Evolutionary conservation across 2,888 invertebrate species (phyloP), one percentile per base, ranked within the genome.

Genomic region (Rhamphomyia laevipes): DNA sequence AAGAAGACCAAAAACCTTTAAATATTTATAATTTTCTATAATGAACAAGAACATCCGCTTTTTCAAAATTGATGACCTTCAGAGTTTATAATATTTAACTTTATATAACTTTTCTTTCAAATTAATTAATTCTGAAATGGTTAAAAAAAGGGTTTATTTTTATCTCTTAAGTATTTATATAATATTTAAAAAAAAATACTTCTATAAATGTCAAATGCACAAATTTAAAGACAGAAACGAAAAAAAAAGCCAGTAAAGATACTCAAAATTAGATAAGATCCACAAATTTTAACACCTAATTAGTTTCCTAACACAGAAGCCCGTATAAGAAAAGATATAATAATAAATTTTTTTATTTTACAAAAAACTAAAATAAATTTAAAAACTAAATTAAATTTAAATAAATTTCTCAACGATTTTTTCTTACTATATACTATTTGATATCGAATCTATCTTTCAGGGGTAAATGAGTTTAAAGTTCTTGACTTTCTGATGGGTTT

Each of bases 211-310:
- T 41, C 41, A 16, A 17, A 17, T 41, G 41, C 41, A 41, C 41
- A 15, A 18, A 10, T 6, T 37, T 15, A 6, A 37, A 37, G 15
- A 37, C 9, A 37, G 17, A 38, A 10, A 15, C n/a, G n/a, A 23
- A 41, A n/a, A 15, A 27, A 30, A 30, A 16, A 11, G 10, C 15
- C n/a, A 27, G 30, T 30, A 27, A 11, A 43, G 27, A 46, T 46
- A 46, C 49, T 43, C 30, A 37, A 46, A 49, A 49, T 46, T 46
- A 49, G 49, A 49, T 49, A 49, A 46, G 49, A 49, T 46, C 43
- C 49, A 43, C 43, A 49, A 49, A 40, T 21, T 35, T 49, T 49
- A 49, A 46, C 49, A 49, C 49, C 49, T 49, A 49, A 49, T 49
- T 49, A 49, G 49, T 49, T 48, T 31, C 17, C 15, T 43, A 43